Base-by-base conservation (phyloP, 2,888 invertebrate species). In the Polyommatus iphigenia region DNA sequence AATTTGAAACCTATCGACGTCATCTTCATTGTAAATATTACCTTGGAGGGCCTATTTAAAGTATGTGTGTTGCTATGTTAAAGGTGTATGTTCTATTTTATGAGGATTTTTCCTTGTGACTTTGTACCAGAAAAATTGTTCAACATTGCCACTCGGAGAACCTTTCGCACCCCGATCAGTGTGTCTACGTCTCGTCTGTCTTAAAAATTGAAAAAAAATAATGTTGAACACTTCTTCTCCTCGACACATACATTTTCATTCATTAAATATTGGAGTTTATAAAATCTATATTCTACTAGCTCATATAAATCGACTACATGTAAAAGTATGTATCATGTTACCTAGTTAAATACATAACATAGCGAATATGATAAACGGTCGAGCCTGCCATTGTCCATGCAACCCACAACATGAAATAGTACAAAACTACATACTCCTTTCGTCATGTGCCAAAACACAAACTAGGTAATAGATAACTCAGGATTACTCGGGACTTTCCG, bases 1-100 rank as follows among this genome's bases (percentile, higher is more conserved):
- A 79, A 87, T 83, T 85, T 88, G 86, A 89, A 86, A 91, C 90
- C 89, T 91, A 90, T 91, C 88, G 90, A 89, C 90, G 90, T 90
- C 89, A 84, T 88, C 90, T 89, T 91, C 91, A 91, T 86, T 93
- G 93, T 93, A 93, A 89, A 93, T 93, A 93, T 91, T 91, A 91
- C 84, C 85, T 90, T 90, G 88, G 88, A 92, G 89, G 92, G 93
- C 92, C 92, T 93, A 93, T 85, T 90, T 89, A 85, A 86, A 88
- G 87, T 85, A 90, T 89, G 90, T 89, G 90, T 92, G 90, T 92
- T 90, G 90, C 89, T 91, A 83, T 87, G 76, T 76, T 76, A 41
- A 78, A 78, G 77, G 73, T 59, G 75, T 75, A 75, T 54, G 75
- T 75, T 75, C 75, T 75, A 75, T 75, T 29, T 73, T 73, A 73